Conservation (phyloP, 2,113 vertebrate species). For the Ceyx margarethae region DNA sequence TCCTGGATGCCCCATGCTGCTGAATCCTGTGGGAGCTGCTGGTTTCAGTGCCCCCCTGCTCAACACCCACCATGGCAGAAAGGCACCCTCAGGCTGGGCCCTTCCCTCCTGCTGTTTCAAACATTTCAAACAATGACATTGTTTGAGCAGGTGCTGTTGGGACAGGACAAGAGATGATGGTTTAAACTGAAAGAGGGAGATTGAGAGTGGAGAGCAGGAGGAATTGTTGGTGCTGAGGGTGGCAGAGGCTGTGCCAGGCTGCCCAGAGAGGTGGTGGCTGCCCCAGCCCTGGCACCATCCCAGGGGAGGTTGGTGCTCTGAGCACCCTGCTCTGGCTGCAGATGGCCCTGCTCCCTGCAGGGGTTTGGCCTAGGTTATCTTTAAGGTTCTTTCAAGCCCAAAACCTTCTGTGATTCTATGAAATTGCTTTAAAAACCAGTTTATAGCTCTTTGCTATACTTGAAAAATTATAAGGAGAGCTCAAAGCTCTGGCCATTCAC, state of each 20-base stretch:
- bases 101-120: neutral
- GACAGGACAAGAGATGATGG: too few relatives aligned
- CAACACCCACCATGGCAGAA: rapidly evolving
- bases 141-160: too few relatives aligned
- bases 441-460: neutral
- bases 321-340: too few relatives aligned
- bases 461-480: neutral
- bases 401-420: too few relatives aligned
- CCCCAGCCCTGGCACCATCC: too few relatives aligned
- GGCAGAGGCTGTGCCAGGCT: neutral
- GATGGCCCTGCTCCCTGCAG: too few relatives aligned
- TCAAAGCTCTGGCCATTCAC: neutral
- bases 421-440: neutral
- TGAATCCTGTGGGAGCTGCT: rapidly evolving
- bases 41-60: neutral
- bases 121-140: too few relatives aligned
- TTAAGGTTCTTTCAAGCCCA: too few relatives aligned
- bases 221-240: neutral
- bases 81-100: neutral
- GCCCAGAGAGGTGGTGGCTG: neutral
- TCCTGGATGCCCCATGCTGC: neutral
- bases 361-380: too few relatives aligned
- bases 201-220: too few relatives aligned
- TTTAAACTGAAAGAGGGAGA: too few relatives aligned
- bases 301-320: too few relatives aligned